Evolutionary conservation across 1,140 invertebrate species (phyloP).

Genomic region (Lutraria rhynchaena): DNA sequence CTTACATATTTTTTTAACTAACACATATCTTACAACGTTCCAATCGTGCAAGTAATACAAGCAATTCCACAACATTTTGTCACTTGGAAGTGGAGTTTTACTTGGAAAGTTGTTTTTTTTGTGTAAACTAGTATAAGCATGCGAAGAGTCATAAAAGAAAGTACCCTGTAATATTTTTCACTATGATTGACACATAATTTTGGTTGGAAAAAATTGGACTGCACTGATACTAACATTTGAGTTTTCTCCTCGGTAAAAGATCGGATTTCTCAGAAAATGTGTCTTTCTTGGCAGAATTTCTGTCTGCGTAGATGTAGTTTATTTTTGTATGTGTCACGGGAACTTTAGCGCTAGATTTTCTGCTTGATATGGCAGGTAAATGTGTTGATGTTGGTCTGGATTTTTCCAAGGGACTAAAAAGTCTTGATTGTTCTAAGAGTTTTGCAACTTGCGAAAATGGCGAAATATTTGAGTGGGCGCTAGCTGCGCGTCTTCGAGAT

Average conservation of each 20-base stretch:
- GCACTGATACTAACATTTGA: neutral
- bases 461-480: slow-evolving; percentile 37
- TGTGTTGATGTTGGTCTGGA: slow-evolving; percentile 3
- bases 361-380: slow-evolving; percentile 35
- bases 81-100: no score
- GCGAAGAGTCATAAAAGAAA: no score
- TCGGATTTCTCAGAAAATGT: neutral
- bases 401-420: slow-evolving; percentile 22
- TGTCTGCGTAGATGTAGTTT: slow-evolving; percentile 51
- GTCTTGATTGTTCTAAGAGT: slow-evolving; percentile 25
- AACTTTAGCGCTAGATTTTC: neutral
- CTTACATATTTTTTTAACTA: no score
- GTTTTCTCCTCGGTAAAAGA: slow-evolving; percentile 42
- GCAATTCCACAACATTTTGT: no score
- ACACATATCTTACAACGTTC: no score
- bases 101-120: no score
- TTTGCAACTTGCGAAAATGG: slow-evolving; percentile 51
- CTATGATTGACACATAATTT: no score
- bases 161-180: no score
- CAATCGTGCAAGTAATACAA: no score
- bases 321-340: slow-evolving; percentile 39
- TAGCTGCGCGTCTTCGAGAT: neutral
- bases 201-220: neutral
- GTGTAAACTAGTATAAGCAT: no score
- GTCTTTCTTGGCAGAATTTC: slow-evolving; percentile 24